These are phyloP conservation scores for Meloe dianella DNA, from an alignment of 2,888 invertebrate species.

Conservation along the genomic window DNA sequence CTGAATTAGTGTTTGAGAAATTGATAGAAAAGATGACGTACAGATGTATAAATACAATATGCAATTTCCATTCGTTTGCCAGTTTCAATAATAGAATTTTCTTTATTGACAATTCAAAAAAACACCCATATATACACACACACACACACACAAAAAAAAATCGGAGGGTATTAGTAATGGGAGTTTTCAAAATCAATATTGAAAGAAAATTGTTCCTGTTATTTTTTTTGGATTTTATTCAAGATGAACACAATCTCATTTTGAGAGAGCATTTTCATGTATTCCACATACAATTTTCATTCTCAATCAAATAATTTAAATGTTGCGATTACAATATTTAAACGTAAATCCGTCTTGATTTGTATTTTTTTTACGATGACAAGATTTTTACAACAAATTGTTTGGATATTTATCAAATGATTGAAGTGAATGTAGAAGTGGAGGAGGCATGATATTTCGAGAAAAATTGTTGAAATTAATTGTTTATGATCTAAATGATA, in stretches of 20 bases:
- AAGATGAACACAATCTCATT: too few species aligned
- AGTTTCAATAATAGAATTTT: conserved; percentile 1
- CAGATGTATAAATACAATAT: not conserved
- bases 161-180: not conserved
- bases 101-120: not conserved
- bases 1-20: not conserved
- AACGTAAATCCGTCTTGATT: not conserved
- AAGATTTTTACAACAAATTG: not conserved
- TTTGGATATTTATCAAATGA: not conserved
- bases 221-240: too few species aligned
- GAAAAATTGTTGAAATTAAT: not conserved
- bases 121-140: not conserved
- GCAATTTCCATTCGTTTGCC: not conserved
- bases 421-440: not conserved
- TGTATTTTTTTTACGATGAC: not conserved
- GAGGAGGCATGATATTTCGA: too few species aligned
- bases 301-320: not conserved
- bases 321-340: not conserved
- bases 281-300: not conserved
- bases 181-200: not conserved
- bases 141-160: too few species aligned
- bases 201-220: too few species aligned
- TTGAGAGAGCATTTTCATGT: too few species aligned
- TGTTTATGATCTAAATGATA: not conserved
- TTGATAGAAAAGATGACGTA: not conserved